Evolutionary conservation across 1,140 invertebrate species (phyloP).

Genomic region (Leptoteleia sp.): DNA sequence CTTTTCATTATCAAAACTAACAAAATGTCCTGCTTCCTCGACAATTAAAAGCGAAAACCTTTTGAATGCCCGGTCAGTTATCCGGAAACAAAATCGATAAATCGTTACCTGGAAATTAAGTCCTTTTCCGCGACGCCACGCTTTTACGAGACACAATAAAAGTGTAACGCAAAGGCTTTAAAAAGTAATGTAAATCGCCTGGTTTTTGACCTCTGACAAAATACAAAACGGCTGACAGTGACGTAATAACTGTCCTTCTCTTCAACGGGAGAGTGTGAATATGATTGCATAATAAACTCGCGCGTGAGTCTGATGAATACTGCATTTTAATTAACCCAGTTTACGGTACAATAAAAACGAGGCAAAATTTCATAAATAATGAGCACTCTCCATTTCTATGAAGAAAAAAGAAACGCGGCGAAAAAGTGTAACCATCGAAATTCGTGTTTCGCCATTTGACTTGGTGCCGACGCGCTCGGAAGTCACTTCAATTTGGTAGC

Average conservation of each 20-base stretch:
- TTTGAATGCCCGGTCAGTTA: neutral
- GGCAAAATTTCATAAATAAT: constrained; percentile 61
- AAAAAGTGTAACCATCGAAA: constrained; percentile 30
- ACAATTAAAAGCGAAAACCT: constrained; percentile 20
- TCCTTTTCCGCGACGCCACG: neutral
- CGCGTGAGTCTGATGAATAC: constrained; percentile 62
- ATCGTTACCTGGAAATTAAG: constrained; percentile 4
- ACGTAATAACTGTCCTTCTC: constrained; percentile 63
- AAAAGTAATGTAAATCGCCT: constrained; percentile 44
- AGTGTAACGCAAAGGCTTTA: constrained; percentile 26
- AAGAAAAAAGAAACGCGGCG: constrained; percentile 8
- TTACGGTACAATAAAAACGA: constrained; percentile 64
- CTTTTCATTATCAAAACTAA: constrained; percentile 20
- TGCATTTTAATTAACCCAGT: constrained; percentile 67
- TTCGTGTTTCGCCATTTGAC: constrained; percentile 1
- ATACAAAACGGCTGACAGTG: constrained; percentile 55
- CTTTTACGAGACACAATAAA: constrained; percentile 22
- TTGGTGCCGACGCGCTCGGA: neutral
- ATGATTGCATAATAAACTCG: constrained; percentile 65
- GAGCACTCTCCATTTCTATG: constrained; percentile 42
- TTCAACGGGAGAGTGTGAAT: constrained; percentile 50
- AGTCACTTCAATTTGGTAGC: constrained; percentile 1
- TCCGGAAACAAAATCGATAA: constrained; percentile 6
- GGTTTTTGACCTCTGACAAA: constrained; percentile 44
- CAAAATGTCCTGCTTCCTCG: constrained; percentile 1